Evolutionary conservation across 2,797 vertebrate genomes (phyloP), one percentile per base, ranked within the genome.

Genomic region (Glossophaga mutica): DNA sequence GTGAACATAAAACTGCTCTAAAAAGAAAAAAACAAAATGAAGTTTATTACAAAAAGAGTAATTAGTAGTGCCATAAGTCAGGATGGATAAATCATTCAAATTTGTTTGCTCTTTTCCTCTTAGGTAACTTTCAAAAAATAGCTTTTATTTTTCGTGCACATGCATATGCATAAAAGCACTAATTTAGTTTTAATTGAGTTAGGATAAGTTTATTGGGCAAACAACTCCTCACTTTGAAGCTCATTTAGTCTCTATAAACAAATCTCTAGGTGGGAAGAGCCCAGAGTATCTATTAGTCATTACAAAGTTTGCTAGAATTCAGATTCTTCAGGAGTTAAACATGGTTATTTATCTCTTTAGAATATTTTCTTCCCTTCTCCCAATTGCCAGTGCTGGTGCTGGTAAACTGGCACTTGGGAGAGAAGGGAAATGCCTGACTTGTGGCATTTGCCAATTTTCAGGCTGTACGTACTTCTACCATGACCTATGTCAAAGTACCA

Each of bases 121-220:
- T 39, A 59, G 2, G 26, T 46, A 87, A 67, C 59, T 85, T 93
- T 84, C 18, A 68, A 29, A 91, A 87, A 93, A 92, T 2, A 6
- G 50, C 39, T 83, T 83, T 83, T 82, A 68, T 32, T 94, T 87
- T 50, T 29, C 24, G 70, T 70, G 9, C 0, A 22, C 74, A 87
- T 34, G 18, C 12, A 65, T n/a, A 65, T 65, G 59, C 9, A 70
- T 62, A 62, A 46, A 70, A 77, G 4, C 65, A 83, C 52, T 70
- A 67, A 94, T 85, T 91, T 87, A 68, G 4, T 73, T 77, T 77
- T 71, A 89, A 74, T 24, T 94, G 42, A 89, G n/a, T 85, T 90
- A 79, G 57, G 15, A 10, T 34, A 39, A 29, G 9, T 19, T 87
- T 44, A 78, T 37, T 24, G 57, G 32, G 12, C 14, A 92, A 90